Percentiles rank a stretch among this genome's conserved stretches.
These are phyloP conservation scores for Tragopan temminckii DNA, from an alignment of 2,797 vertebrate species.

Conservation along the genomic window DNA sequence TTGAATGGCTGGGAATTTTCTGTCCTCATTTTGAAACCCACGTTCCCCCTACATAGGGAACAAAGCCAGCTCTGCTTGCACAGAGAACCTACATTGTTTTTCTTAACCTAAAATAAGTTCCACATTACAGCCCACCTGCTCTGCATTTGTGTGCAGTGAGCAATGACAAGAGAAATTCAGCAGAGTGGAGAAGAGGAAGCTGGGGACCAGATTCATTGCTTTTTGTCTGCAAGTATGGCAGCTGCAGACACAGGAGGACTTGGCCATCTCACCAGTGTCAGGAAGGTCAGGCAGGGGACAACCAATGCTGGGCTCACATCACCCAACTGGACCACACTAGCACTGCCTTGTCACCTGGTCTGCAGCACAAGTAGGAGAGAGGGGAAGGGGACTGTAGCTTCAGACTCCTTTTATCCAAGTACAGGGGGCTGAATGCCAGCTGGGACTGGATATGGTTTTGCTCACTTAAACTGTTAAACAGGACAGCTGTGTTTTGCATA, in stretches of 20 bases:
- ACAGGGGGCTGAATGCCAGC: rapidly evolving
- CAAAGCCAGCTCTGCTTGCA: background rate
- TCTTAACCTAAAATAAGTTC: slow-evolving; percentile 1
- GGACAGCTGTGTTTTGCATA: background rate
- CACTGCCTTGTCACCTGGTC: background rate
- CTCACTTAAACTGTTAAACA: background rate
- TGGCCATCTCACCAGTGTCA: background rate
- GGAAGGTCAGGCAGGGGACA: background rate
- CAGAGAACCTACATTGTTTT: background rate
- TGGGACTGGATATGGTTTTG: background rate
- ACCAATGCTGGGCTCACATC: background rate
- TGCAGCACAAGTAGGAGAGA: background rate
- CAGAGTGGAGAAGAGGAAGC: background rate
- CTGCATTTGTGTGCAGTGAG: background rate
- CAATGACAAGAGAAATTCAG: background rate
- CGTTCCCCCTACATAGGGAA: background rate
- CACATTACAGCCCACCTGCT: background rate
- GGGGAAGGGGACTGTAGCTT: background rate
- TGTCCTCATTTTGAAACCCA: background rate
- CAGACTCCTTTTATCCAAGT: background rate
- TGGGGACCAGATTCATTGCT: background rate
- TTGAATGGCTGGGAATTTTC: background rate
- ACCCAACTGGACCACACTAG: background rate
- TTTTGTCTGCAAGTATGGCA: background rate
- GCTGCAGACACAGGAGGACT: background rate